Percentiles rank a stretch among this genome's conserved stretches.
Conservation (phyloP, 2,113 vertebrate genomes). For the Centropristis striata region DNA sequence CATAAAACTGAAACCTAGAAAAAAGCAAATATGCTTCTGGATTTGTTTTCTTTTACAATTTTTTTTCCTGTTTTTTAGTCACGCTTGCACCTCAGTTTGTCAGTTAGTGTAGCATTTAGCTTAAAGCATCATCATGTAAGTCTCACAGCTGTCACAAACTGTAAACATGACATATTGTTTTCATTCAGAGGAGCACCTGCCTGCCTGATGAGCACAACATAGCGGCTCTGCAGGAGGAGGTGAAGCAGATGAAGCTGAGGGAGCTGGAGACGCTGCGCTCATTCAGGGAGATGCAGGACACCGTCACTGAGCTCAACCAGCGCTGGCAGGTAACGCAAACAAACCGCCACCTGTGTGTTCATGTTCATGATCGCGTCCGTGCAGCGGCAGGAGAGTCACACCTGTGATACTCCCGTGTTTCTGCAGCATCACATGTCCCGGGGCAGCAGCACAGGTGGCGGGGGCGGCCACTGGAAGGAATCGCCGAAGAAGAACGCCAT, state of each 20-base stretch:
- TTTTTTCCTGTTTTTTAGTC: no score
- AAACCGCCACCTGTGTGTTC: not conserved
- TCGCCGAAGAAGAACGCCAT: conserved; percentile 92
- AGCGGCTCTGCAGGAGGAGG: conserved; percentile 91
- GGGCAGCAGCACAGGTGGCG: conserved; percentile 73
- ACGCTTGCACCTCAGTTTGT: no score
- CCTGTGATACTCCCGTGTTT: not conserved
- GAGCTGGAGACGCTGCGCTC: conserved; percentile 90
- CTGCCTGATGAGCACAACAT: conserved; percentile 94
- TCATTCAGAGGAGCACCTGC: conserved; percentile 88
- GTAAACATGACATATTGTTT: conserved; percentile 1
- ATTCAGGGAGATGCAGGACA: conserved; percentile 90
- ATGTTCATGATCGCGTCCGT: no score
- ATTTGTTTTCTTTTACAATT: not conserved
- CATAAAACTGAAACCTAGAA: not conserved
- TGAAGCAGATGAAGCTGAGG: conserved; percentile 91
- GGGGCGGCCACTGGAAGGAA: conserved; percentile 92
- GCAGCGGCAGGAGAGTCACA: not conserved
- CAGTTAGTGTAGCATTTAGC: no score
- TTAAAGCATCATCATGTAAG: no score
- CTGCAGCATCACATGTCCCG: conserved; percentile 89
- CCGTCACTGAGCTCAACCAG: conserved; percentile 92
- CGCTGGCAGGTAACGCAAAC: conserved; percentile 91
- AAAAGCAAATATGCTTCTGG: not conserved
- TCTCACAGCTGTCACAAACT: no score